A percentile compares a stretch with the other conserved stretches of the same genome.
Evolutionary conservation across 2,888 invertebrate species (phyloP).

Genomic region (Luperina testacea): DNA sequence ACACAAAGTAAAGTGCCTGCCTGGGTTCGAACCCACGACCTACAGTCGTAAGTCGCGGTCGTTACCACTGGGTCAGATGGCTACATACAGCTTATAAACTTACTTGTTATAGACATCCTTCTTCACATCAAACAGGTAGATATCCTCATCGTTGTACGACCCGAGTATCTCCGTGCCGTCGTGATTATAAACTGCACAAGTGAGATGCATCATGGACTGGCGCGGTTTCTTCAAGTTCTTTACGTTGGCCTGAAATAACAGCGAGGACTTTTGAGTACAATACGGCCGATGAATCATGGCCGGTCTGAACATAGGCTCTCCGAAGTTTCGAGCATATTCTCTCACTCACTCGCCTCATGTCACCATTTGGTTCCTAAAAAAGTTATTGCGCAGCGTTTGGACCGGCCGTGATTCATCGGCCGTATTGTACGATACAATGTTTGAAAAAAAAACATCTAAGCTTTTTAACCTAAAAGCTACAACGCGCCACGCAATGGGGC

Average conservation of each 20-base stretch:
- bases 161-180: slow-evolving; percentile 97
- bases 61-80: background rate
- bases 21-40: background rate
- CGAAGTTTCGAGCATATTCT: background rate
- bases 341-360: background rate
- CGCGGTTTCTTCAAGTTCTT: slow-evolving; percentile 67
- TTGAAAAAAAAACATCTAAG: background rate
- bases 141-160: slow-evolving; percentile 98
- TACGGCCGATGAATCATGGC: background rate
- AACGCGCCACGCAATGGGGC: background rate
- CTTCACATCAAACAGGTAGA: slow-evolving; percentile 95
- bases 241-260: slow-evolving; percentile 64
- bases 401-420: background rate
- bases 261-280: background rate
- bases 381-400: background rate
- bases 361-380: background rate
- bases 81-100: slow-evolving; percentile 56
- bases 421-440: background rate
- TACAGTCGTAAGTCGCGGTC: background rate
- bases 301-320: background rate
- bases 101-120: slow-evolving; percentile 83
- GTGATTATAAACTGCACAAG: slow-evolving; percentile 97
- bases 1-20: no score
- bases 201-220: slow-evolving; percentile 91
- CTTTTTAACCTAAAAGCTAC: background rate